Base-by-base conservation (phyloP, 2,113 vertebrate species). In the Aptenodytes patagonicus region DNA sequence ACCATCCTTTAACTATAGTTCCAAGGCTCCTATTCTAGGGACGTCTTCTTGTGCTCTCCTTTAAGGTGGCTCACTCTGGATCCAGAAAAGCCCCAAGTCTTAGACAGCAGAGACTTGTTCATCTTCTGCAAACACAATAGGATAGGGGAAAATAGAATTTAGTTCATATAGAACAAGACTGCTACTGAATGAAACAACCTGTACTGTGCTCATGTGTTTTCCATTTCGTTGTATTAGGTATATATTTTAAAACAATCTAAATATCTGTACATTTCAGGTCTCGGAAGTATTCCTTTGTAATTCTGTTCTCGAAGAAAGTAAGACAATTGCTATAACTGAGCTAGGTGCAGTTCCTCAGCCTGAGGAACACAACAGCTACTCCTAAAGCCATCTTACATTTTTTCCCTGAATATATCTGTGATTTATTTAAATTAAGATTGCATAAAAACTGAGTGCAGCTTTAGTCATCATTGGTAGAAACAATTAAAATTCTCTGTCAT, bases 81-180 rank as follows among this genome's bases (percentile, higher is more conserved):
- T 97, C 95, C 97, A 97, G 96, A 97, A 94, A 94, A 97, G 95
- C 89, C 93, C 60, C 72, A 94, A 86, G 96, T 98, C 97, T 99
- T 99, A 99, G 92, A 99, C 99, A 83, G 99, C 99, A 86, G 99
- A 99, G 89, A 99, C 99, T 97, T 99, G 99, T 91, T 99, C 99
- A 83, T 99, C 99, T 97, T 99, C 99, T 99, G 98, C 79, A 89
- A 91, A 97, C 40, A 97, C 73, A 95, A 98, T 0, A 94, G 91
- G 87, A 86, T 75, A 97, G 83, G 64, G 82, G 64, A 84, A 95
- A 94, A 93, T 5, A 95, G 19, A 91, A 84, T 95, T 97, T 92
- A 97, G 86, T 57, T 90, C 68, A 90, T 62, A 52, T 7, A 83
- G 81, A 96, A 75, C 38, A 79, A 91, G 83, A 85, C 42, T 89